Base-by-base conservation (phyloP, 1,140 invertebrate species). In the Sminthurinus signatus region DNA sequence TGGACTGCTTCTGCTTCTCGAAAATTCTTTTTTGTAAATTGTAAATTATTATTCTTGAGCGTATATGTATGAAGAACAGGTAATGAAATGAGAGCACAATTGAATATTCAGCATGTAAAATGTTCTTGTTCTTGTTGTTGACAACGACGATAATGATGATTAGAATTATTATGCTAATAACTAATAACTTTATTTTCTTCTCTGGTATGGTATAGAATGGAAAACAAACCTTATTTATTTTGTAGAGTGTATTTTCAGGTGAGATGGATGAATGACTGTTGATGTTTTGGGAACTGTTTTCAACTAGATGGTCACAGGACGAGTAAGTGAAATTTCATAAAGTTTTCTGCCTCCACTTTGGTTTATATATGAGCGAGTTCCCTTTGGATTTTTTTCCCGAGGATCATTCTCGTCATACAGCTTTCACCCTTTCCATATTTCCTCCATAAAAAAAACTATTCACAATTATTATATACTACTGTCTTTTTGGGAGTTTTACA, bases 291-390 rank as follows among this genome's bases (percentile, higher is more conserved):
- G 59, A 51, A 29, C 28, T 46, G 25, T 32, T 51, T 23, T 25
- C 27, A 2, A 4, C n/a, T 61, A 50, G 43, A 12, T 23, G 29
- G 44, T 31, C 28, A 32, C 31, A 29, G n/a, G 59, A 31, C 29
- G 44, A 61, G 19, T 50, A 32, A 15, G 23, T 17, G 46, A 61
- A 50, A 50, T 50, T 61, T 31, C 28, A 61, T 51, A 17, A 25
- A 19, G 23, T 23, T 28, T 60, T 27, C 43, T 46, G 10, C 17
- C 25, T 43, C 5, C 43, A 29, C 29, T 61, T 32, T 48, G 21
- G 32, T 61, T 61, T 61, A 61, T 51, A 61, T 61, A 51, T 32
- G 59, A 27, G 59, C 32, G 59, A 51, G 43, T 44, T 36, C n/a
- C 29, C 5, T 12, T 5, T 12, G 54, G 36, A 57, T 57, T 57